Base-by-base conservation (phyloP, 2,888 invertebrate genomes). In the Himalopsyche japonica region DNA sequence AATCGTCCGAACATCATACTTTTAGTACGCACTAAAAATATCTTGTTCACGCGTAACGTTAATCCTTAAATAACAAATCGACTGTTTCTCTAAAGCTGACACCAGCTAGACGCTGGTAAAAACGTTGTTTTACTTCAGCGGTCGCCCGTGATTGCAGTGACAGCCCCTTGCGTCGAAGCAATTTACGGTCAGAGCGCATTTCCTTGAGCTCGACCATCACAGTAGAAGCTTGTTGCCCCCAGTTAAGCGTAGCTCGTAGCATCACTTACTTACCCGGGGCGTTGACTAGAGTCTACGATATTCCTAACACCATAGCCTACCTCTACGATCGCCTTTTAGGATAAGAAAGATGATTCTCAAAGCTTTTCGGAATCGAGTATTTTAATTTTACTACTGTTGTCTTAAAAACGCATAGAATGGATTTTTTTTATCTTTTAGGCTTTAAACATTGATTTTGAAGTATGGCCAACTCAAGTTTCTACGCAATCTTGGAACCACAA, bases 161-260 rank as follows among this genome's bases (percentile, higher is more conserved):
- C 57, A 57, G 57, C 20, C 57, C 57, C 57, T 57, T 57, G 57
- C 57, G 76, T 27, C n/a, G 76, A n/a, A 76, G 76, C 30, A 34
- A 32, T 76, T 76, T 76, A 76, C 76, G 76, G 76, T 76, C 76
- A 76, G 76, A 34, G 76, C 76, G 76, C 34, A 76, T 76, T 34
- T 76, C 76, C 34, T 76, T 34, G 76, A 34, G 76, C 76, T 24
- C 20, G 57, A 57, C 24, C 57, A 57, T 57, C 57, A 57, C 57
- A 57, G 20, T 57, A 7, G 57, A 20, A 57, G 57, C 57, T 57
- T 57, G 57, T 57, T 57, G 57, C 57, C 57, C 57, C 57, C 57
- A 57, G 57, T 57, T 57, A 57, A 57, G 57, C 57, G 57, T 57
- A 43, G 57, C 57, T 57, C 57, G 57, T 57, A 57, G 57, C 57